A percentile compares a stretch with the other conserved stretches of the same genome.
phyloP scores from a whole-genome alignment of 2,113 vertebrate genomes.

The Amphiprion ocellaris region DNA sequence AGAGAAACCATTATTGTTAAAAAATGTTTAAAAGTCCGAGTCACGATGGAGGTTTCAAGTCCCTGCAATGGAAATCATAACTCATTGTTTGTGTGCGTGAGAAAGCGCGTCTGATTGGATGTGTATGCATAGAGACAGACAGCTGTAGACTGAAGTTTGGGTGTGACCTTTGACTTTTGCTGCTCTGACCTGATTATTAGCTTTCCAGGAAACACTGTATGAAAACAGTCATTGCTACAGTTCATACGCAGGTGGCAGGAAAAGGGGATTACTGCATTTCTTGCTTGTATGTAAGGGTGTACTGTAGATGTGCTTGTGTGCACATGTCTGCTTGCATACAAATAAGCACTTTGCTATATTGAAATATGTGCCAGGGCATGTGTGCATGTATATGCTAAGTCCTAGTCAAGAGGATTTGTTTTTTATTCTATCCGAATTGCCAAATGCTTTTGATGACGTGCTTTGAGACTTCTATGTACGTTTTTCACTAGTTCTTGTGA shows the following conservation, averaged over 20 bases:
- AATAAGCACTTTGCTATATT: constrained; percentile 4
- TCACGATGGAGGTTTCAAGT: constrained; percentile 3
- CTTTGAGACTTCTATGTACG: constrained; percentile 2
- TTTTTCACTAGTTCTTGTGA: constrained; percentile 37
- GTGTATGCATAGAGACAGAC: constrained; percentile 37
- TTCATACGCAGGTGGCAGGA: constrained; percentile 29
- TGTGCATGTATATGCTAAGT: constrained; percentile 13
- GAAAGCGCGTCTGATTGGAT: constrained; percentile 19
- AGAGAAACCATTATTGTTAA: constrained; percentile 37
- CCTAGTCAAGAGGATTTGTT: constrained; percentile 19
- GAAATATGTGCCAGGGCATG: constrained; percentile 20
- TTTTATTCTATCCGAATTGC: constrained; percentile 32
- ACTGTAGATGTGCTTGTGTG: background rate
- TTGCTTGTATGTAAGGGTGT: constrained; percentile 3
- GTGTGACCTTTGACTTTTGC: constrained; percentile 67
- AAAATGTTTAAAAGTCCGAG: constrained; percentile 6
- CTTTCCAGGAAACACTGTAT: constrained; percentile 57
- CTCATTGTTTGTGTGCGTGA: constrained; percentile 20
- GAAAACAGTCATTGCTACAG: constrained; percentile 61
- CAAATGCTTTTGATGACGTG: constrained; percentile 30
- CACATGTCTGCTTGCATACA: constrained; percentile 2
- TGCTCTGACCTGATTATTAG: constrained; percentile 60
- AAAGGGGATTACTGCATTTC: constrained; percentile 9
- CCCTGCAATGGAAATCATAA: constrained; percentile 7
- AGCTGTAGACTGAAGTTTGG: constrained; percentile 64